Evolutionary conservation across 2,113 vertebrate genomes (phyloP), one percentile per base, ranked within the genome.

Genomic region (Colossoma macropomum): DNA sequence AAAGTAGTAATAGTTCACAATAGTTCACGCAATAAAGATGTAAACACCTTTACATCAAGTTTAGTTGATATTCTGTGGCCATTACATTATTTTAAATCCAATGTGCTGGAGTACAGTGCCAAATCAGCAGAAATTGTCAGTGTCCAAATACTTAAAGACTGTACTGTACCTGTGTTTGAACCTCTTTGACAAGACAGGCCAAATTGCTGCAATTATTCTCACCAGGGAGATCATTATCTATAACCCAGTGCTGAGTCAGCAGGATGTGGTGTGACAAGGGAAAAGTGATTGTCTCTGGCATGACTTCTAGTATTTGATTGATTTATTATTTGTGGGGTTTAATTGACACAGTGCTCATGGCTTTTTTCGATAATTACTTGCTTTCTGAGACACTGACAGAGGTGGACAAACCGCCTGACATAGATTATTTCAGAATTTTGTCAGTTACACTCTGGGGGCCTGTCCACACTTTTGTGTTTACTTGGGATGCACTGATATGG

Each of bases 171-270:
- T 66, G 9, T 66, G 25, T 45, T 30, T 65, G 34, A 66, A 19
- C 9, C 1, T 27, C 70, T 77, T 50, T 32, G 41, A 11, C 10
- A 11, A 11, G 41, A 45, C 41, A 9, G 9, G 5, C 27, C 60
- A 45, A 48, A 19, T 69, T 50, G 41, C 60, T n/a, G 21, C 12
- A 60, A 30, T 27, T 13, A n/a, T 19, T 50, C 27, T 65, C 48
- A 52, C 19, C 11, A 68, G 45, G 62, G 12, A 16, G 25, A 48
- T 66, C 21, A 1, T 65, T 66, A 30, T 8, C 17, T 16, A 48
- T 65, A 16, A 66, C 62, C 41, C 45, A 66, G 25, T 77, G 38
- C 25, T 48, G 38, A 77, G 75, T 48, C 15, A 78, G 41, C 60
- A 78, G 12, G 12, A 19, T 21, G 28, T 34, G 65, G 30, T 68